Evolutionary conservation across 2,113 vertebrate genomes (phyloP), one percentile per base, ranked within the genome.

Genomic region (Morone saxatilis): DNA sequence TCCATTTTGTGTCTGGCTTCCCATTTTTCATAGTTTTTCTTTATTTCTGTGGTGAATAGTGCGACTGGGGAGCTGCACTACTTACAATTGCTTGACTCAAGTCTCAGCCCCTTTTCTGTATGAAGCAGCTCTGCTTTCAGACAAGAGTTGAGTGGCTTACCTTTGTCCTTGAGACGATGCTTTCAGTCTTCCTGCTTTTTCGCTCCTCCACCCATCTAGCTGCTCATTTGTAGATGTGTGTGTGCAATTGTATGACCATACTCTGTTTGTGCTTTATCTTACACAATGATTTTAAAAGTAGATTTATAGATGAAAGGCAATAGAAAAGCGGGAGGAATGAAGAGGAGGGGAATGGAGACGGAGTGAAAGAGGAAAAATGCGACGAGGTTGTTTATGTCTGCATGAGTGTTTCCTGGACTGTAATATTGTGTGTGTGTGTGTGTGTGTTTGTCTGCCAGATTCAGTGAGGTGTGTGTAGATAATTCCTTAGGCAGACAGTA

Each of bases 1-100:
- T 89, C 87, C 88, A 90, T 92, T 91, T 89, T 85, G 79, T 85
- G 68, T 84, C 88, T 87, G 70, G 71, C 84, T 86, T 81, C 60
- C 73, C 75, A 71, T 89, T 90, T 89, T 88, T 85, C 70, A 76
- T 71, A 65, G 56, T 76, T 85, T 83, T 65, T 82, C 36, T 85
- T 80, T 84, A 63, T 85, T 82, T 79, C 31, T 73, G n/a, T 66
- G 17, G 50, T 80, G 74, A 86, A 79, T 68, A 79, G 79, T 59
- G 63, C 6, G 41, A 89, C 74, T 74, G n/a, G 69, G 81, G 53
- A 89, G 78, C 72, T 12, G 25, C 31, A 4, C 61, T 86, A 57
- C 89, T 90, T 92, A 78, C 67, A 81, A 63, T 83, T 81, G 86
- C 68, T 88, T 67, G 74, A 83, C 77, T 85, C 65, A 40, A 80